These are phyloP conservation scores for Hormiphora californensis DNA, from an alignment of 37 sponge, comb jelly and placozoan genomes.

Conservation along the genomic window DNA sequence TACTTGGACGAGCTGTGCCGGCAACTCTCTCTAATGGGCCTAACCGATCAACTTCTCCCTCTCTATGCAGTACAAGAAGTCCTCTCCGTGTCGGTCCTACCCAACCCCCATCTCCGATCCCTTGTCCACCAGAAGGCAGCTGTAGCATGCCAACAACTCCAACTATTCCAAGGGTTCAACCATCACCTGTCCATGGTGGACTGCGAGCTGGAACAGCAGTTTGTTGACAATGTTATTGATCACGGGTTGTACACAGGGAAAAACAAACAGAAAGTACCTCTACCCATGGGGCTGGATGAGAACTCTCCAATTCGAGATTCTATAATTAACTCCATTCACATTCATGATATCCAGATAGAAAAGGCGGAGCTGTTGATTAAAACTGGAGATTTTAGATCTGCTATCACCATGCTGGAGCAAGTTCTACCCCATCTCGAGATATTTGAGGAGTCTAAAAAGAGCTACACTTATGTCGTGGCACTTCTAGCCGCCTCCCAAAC, in stretches of 20 bases:
- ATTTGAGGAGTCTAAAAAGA: background rate
- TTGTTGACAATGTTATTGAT: background rate
- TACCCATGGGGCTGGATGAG: conserved; percentile 7
- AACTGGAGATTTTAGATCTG: conserved; percentile 40
- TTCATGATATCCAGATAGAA: background rate
- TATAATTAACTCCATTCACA: background rate
- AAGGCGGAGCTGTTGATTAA: conserved; percentile 37
- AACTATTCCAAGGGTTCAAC: conserved; percentile 18
- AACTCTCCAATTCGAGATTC: background rate
- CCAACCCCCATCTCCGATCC: background rate
- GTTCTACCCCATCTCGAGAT: conserved; percentile 3
- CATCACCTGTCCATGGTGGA: too few relatives aligned
- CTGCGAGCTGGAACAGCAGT: conserved; percentile 17
- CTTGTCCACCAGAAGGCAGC: conserved; percentile 2
- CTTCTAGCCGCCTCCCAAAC: conserved; percentile 16
- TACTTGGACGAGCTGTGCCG: conserved; percentile 24
- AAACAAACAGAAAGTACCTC: background rate
- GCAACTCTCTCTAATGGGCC: background rate
- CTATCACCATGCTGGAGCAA: conserved; percentile 45
- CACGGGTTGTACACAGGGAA: background rate
- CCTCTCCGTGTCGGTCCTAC: background rate
- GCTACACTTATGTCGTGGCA: background rate
- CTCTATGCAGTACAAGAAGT: conserved; percentile 42
- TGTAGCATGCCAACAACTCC: background rate
- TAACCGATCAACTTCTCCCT: conserved; percentile 21